Percentiles rank a stretch among this genome's conserved stretches.
Conservation (phyloP, 2,888 invertebrate species). For the Acrobeloides nanus region DNA sequence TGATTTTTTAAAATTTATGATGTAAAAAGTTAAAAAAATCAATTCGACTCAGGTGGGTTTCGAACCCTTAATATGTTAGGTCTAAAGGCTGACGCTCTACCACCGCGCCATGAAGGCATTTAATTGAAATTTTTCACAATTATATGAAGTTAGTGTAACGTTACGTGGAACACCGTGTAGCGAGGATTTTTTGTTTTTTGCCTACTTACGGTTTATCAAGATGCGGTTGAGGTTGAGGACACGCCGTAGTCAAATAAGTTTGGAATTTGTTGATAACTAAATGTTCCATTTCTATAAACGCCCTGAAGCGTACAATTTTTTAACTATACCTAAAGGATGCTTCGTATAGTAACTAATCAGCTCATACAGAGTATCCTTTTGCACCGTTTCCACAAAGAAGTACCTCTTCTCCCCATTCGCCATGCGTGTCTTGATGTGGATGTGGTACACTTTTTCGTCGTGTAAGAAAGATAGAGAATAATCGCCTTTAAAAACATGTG, state of each 20-base stretch:
- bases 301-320: no score
- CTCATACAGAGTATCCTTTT: conserved; percentile 52
- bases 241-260: conserved; percentile 39
- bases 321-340: conserved; percentile 25
- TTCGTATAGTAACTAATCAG: conserved; percentile 51
- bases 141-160: no score
- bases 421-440: conserved; percentile 46
- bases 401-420: conserved; percentile 49
- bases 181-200: no score
- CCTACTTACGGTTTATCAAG: conserved; percentile 37
- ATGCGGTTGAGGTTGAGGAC: conserved; percentile 53
- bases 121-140: no score
- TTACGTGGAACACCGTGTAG: no score
- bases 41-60: no score
- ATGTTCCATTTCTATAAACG: conserved; percentile 11
- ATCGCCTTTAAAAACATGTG: conserved; percentile 76
- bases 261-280: conserved; percentile 34
- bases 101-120: no score
- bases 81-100: no score
- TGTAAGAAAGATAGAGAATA: conserved; percentile 84
- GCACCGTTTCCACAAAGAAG: conserved; percentile 47
- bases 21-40: no score
- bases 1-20: no score
- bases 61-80: no score
- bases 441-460: conserved; percentile 47